Conservation (phyloP, 2,797 vertebrate genomes). For the Chanos chanos region DNA sequence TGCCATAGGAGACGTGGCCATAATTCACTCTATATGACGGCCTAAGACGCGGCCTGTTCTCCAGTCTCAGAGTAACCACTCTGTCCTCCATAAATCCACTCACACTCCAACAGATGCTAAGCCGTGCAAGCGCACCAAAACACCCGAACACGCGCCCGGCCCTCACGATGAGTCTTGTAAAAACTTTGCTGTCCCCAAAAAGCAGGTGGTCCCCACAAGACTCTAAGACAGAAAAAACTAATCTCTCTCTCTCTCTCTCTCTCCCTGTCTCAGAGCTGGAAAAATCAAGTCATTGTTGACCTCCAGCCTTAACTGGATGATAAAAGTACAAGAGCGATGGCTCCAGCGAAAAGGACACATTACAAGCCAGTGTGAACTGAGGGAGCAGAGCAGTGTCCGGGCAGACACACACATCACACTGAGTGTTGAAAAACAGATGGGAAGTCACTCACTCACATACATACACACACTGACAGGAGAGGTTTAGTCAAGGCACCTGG, state of each 20-base stretch:
- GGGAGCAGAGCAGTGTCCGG: conserved; percentile 56
- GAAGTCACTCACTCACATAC: conserved; percentile 26
- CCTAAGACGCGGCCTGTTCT: too few species aligned
- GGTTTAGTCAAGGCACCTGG: conserved; percentile 52
- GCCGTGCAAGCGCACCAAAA: too few species aligned
- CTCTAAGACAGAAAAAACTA: conserved; percentile 1
- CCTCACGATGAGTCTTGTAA: conserved; percentile 35
- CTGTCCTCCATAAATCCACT: too few species aligned
- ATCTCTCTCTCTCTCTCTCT: conserved; percentile 6
- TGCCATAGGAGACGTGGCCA: too few species aligned
- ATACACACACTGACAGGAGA: conserved; percentile 30
- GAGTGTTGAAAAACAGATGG: conserved; percentile 58
- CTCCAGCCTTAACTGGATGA: conserved; percentile 50
- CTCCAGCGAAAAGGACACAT: conserved; percentile 55
- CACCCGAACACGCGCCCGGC: conserved; percentile 36
- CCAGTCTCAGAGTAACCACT: too few species aligned
- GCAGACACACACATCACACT: conserved; percentile 45
- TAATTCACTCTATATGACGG: too few species aligned
- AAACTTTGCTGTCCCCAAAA: conserved; percentile 29
- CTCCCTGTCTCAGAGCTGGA: conserved; percentile 30
- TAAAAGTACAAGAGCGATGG: conserved; percentile 49
- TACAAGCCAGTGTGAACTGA: conserved; percentile 57
- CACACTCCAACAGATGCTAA: too few species aligned
- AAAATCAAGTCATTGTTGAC: conserved; percentile 37
- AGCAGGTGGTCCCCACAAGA: conserved; percentile 48